These are phyloP conservation scores for Gnathonemus echidnorhynchus DNA, from an alignment of 2,113 vertebrate species.

Conservation along the genomic window DNA sequence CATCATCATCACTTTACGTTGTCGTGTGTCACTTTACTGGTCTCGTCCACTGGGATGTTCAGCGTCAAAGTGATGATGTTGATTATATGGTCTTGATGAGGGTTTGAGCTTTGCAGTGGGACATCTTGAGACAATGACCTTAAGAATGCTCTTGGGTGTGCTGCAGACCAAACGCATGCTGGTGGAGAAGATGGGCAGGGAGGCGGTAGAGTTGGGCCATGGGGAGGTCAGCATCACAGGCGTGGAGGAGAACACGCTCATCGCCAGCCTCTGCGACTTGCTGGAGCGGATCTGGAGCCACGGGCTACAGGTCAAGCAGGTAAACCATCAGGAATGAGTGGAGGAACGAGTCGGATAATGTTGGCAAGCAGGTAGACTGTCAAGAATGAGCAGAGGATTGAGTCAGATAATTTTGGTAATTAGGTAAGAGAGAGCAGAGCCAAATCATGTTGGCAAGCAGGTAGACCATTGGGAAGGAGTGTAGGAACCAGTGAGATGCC, in stretches of 20 bases:
- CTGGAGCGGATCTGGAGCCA: constrained; percentile 97
- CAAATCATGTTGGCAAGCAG: constrained; percentile 64
- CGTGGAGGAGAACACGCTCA: constrained; percentile 87
- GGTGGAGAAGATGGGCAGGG: constrained; percentile 95
- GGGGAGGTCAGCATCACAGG: constrained; percentile 90
- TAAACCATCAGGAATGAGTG: constrained; percentile 21
- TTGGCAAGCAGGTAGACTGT: not conserved
- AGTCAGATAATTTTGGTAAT: constrained; percentile 48
- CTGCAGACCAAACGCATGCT: constrained; percentile 90
- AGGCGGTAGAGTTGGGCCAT: constrained; percentile 85
- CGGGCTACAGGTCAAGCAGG: constrained; percentile 90
- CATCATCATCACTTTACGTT: not conserved
- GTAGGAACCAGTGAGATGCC: not conserved
- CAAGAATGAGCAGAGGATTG: not conserved
- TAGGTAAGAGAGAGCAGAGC: constrained; percentile 59
- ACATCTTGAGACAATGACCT: not conserved
- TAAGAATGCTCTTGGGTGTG: not conserved
- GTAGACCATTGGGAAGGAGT: constrained; percentile 39
- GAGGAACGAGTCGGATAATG: not conserved
- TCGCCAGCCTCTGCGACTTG: constrained; percentile 89
- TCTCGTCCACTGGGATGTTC: not conserved
- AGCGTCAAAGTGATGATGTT: not conserved
- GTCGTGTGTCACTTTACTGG: too few species aligned
- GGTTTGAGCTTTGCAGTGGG: not conserved
- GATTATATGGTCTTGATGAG: not conserved